Base-by-base conservation (phyloP, 92 coral and sea anemone genomes). In the Palythoa heliodiscus region DNA sequence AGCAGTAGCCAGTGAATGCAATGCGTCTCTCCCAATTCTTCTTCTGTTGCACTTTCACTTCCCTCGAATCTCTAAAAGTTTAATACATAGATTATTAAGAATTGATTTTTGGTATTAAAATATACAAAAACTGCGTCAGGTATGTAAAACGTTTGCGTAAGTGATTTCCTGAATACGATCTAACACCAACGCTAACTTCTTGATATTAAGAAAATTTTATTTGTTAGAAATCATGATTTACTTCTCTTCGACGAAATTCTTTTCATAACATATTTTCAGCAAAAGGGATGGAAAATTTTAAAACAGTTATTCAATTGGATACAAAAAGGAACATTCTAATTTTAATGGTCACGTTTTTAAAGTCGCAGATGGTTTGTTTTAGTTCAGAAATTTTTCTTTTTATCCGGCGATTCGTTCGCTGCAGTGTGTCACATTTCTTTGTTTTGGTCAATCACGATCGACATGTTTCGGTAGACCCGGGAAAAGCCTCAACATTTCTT, bases 291-390 rank as follows among this genome's bases (percentile, higher is more conserved):
- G 22, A n/a, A 63, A 63, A 17, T 63, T 63, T n/a, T n/a, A n/a
- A n/a, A 63, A 63, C 25, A 63, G 4, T 19, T 63, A 20, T 63
- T 63, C 69, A 63, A n/a, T n/a, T n/a, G 29, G 35, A 63, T 63
- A 19, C 25, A 63, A 63, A 63, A 63, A 20, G 11, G 20, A 63
- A 63, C 69, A 63, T 29, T 63, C 25, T 63, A 63, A n/a, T 29
- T 20, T 63, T 19, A 55, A 58, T 58, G 57, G 87, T 87, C 35
- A 73, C 70, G 39, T 50, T 73, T 87, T 73, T 37, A n/a, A 82
- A 87, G 24, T 87, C 90, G 60, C 23, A 52, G 64, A 87, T 74
- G 37, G 52, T 82, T 8, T 72, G 38, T 82, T 60, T 87, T 72
- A 35, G 54, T 70, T 79, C 78, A 0, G 80, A 23, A 77, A 84